A percentile compares a stretch with the other conserved stretches of the same genome.
These are phyloP conservation scores for Geophilus truncorum DNA, from an alignment of 2,888 invertebrate species.

Conservation along the genomic window DNA sequence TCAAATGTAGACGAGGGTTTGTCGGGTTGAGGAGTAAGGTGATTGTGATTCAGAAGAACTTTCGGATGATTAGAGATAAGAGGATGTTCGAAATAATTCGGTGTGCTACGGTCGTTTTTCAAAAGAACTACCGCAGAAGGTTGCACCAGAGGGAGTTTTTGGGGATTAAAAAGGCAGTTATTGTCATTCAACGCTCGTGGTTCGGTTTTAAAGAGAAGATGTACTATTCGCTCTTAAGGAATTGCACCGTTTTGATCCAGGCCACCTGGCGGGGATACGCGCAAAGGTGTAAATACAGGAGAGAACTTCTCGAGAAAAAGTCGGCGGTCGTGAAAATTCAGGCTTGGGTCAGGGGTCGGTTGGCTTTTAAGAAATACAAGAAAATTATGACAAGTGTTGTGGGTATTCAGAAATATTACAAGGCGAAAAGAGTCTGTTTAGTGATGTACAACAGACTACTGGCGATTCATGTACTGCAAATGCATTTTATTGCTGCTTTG, in stretches of 20 bases:
- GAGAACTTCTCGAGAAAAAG: neutral
- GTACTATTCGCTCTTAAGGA: neutral
- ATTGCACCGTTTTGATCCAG: too few species aligned
- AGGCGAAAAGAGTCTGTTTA: neutral
- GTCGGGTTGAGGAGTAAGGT: neutral
- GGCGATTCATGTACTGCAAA: neutral
- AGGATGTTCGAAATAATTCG: neutral
- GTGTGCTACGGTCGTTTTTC: neutral
- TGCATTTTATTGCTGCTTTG: neutral
- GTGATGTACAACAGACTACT: neutral
- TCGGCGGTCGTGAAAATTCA: constrained; percentile 40
- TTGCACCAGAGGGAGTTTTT: constrained; percentile 35
- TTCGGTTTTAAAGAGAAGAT: neutral
- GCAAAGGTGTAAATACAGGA: neutral
- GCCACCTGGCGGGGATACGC: neutral
- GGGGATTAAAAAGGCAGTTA: neutral
- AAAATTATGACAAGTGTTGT: neutral
- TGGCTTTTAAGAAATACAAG: neutral
- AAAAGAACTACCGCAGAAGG: constrained; percentile 33
- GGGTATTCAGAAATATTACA: neutral
- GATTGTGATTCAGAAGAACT: neutral
- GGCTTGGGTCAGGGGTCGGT: constrained; percentile 28
- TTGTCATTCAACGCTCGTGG: neutral
- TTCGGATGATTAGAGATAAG: neutral
- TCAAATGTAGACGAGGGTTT: neutral